These are phyloP conservation scores for Sphaerophoria taeniata DNA, from an alignment of 2,888 invertebrate species.

Conservation along the genomic window DNA sequence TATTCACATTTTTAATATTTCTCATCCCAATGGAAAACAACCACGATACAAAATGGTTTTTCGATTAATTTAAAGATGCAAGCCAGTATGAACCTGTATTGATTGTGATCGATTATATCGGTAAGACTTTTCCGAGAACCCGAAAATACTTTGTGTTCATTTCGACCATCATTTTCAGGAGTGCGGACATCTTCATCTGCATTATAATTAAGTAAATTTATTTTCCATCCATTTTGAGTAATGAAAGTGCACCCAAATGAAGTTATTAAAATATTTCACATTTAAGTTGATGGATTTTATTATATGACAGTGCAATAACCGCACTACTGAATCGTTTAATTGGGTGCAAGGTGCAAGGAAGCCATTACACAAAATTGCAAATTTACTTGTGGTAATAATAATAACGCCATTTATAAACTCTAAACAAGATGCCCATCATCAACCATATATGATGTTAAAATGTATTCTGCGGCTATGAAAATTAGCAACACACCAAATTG, in stretches of 20 bases:
- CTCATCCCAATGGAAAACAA: conserved; percentile 19
- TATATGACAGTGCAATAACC: conserved; percentile 43
- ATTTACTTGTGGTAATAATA: conserved; percentile 78
- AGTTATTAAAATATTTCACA: conserved; percentile 60
- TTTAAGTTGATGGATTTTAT: conserved; percentile 31
- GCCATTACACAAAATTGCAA: conserved; percentile 81
- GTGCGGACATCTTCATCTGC: conserved; percentile 38
- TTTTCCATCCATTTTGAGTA: background rate
- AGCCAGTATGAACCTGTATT: too few relatives aligned
- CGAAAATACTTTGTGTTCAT: too few relatives aligned
- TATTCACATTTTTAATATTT: conserved; percentile 25
- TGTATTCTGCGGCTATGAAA: conserved; percentile 51
- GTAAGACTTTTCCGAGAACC: too few relatives aligned
- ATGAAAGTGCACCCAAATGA: conserved; percentile 27
- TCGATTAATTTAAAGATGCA: background rate
- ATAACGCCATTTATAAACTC: conserved; percentile 63
- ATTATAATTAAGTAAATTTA: conserved; percentile 17
- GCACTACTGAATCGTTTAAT: conserved; percentile 61
- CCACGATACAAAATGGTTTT: conserved; percentile 61
- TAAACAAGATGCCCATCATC: conserved; percentile 74
- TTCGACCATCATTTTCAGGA: too few relatives aligned
- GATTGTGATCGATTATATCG: too few relatives aligned
- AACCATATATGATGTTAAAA: conserved; percentile 19
- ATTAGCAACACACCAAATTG: conserved; percentile 17
- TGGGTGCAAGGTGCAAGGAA: conserved; percentile 80